These are phyloP conservation scores for Drosophila lowei DNA, from an alignment of 1,140 invertebrate genomes.

Conservation along the genomic window DNA sequence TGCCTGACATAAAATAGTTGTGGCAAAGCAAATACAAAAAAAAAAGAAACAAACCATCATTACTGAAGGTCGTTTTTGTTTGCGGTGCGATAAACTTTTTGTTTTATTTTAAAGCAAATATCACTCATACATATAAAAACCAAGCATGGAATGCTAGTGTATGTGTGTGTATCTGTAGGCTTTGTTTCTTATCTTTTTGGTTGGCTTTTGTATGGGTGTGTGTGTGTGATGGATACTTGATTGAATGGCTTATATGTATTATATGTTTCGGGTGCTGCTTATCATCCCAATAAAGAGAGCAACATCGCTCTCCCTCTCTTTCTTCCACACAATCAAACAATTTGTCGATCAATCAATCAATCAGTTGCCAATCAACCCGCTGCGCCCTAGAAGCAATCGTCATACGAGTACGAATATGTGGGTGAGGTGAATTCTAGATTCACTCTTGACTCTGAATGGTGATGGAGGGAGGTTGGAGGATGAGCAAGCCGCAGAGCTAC, in stretches of 20 bases:
- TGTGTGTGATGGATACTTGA: slow-evolving; percentile 54
- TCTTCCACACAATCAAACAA: slow-evolving; percentile 36
- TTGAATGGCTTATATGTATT: slow-evolving; percentile 63
- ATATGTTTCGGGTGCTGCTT: slow-evolving; percentile 35
- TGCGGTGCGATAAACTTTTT: slow-evolving; percentile 58
- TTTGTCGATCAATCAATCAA: slow-evolving; percentile 72
- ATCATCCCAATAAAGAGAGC: slow-evolving; percentile 32
- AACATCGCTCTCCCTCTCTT: neutral
- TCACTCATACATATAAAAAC: slow-evolving; percentile 17
- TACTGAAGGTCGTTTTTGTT: slow-evolving; percentile 74
- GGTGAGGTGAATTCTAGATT: slow-evolving; percentile 19
- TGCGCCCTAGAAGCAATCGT: slow-evolving; percentile 6
- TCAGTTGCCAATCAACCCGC: slow-evolving; percentile 60
- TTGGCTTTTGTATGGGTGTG: slow-evolving; percentile 8
- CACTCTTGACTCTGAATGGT: neutral
- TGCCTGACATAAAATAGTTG: slow-evolving; percentile 47
- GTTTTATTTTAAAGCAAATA: slow-evolving; percentile 56
- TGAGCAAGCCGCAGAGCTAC: neutral
- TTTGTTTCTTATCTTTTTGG: slow-evolving; percentile 59
- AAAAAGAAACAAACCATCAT: slow-evolving; percentile 31
- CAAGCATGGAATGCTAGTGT: slow-evolving; percentile 3
- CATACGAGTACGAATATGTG: slow-evolving; percentile 5
- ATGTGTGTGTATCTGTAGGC: slow-evolving; percentile 38
- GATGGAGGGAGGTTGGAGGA: neutral
- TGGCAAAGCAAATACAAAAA: slow-evolving; percentile 44